Percentiles rank a stretch among this genome's conserved stretches.
phyloP scores from a whole-genome alignment of 2,888 invertebrate species.

The Frankliniella fusca region DNA sequence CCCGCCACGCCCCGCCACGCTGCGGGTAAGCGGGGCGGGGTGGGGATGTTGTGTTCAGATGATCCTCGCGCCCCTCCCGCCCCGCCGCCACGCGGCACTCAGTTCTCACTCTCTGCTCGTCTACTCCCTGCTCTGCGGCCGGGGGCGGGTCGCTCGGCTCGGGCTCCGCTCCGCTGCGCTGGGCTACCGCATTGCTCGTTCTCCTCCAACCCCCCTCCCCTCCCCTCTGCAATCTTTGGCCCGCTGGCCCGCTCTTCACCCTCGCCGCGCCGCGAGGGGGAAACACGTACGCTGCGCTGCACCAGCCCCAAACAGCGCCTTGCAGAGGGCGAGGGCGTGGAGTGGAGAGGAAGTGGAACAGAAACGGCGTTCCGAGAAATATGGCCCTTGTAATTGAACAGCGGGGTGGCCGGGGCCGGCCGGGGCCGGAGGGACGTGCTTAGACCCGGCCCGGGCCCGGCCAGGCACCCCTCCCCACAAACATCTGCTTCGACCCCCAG shows the following conservation, averaged over 20 bases:
- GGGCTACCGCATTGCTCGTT: no score
- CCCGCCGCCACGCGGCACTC: not conserved
- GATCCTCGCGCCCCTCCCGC: not conserved
- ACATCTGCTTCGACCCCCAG: no score
- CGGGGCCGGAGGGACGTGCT: not conserved
- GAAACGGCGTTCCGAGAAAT: no score
- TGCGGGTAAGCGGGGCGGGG: not conserved
- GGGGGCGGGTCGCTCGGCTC: no score
- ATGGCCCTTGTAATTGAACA: not conserved
- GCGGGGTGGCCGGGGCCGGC: not conserved
- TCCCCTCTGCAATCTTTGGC: not conserved
- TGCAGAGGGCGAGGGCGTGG: not conserved
- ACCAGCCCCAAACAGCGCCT: not conserved
- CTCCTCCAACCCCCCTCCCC: no score
- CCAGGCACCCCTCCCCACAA: no score
- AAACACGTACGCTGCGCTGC: no score
- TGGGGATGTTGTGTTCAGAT: not conserved
- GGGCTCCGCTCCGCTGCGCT: no score
- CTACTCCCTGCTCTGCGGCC: no score
- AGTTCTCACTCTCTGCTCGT: no score
- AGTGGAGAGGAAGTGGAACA: no score
- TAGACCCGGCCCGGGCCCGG: no score
- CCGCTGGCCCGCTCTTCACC: not conserved
- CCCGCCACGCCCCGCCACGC: not conserved
- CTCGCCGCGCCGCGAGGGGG: not conserved